Conservation (phyloP, 2,797 vertebrate genomes). For the Sardinella longiceps region DNA sequence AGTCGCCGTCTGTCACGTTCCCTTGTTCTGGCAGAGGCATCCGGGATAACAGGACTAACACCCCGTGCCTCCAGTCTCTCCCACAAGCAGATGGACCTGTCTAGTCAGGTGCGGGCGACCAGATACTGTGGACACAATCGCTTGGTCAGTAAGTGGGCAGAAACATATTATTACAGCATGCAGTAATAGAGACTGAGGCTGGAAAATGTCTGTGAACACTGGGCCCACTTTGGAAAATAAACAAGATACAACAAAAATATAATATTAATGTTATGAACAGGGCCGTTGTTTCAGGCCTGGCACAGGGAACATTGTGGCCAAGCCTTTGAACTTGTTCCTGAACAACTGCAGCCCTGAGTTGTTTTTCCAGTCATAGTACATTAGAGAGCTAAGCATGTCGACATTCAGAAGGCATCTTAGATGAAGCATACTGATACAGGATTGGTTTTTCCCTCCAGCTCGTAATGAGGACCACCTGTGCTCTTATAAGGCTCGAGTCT, state of each 20-base stretch:
- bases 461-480: conserved; percentile 14
- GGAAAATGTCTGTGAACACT: neutral
- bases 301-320: neutral
- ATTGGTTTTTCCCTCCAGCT: conserved; percentile 5
- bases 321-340: conserved; percentile 18
- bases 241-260: conserved; percentile 6
- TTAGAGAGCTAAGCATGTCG: conserved; percentile 13
- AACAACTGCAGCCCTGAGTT: neutral
- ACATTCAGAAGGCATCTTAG: conserved; percentile 22
- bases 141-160: conserved; percentile 14
- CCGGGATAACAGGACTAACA: conserved; percentile 49
- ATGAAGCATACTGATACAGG: conserved; percentile 9
- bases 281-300: conserved; percentile 15
- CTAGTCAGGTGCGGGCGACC: conserved; percentile 49
- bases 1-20: conserved; percentile 50
- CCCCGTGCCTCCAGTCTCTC: conserved; percentile 56
- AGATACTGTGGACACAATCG: neutral
- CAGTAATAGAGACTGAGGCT: neutral
- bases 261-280: conserved; percentile 12
- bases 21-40: conserved; percentile 55
- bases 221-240: neutral
- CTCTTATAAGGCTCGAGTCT: neutral
- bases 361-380: conserved; percentile 15
- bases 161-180: neutral
- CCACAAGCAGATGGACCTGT: conserved; percentile 72